phyloP scores from a whole-genome alignment of 2,113 vertebrate genomes.

The Pelodiscus sinensis region DNA sequence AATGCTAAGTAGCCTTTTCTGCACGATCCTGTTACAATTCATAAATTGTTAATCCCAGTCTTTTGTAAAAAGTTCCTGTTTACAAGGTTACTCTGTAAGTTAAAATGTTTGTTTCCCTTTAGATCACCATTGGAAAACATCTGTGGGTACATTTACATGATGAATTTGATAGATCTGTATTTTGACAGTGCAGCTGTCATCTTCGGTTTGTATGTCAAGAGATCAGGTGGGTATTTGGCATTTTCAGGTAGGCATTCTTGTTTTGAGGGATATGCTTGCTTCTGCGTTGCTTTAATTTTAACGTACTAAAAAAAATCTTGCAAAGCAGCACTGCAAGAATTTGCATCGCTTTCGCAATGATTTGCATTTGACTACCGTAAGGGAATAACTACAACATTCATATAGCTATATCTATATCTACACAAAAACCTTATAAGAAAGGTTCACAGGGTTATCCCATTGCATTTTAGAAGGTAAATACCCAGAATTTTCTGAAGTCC shows the following conservation, averaged over 20 bases:
- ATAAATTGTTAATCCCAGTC: slow-evolving; percentile 88
- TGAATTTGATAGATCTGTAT: slow-evolving; percentile 68
- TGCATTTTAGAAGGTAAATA: not conserved
- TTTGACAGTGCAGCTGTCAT: slow-evolving; percentile 78
- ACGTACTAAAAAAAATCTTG: slow-evolving; percentile 37
- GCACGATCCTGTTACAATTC: slow-evolving; percentile 80
- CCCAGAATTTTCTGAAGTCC: not conserved
- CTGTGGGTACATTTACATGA: slow-evolving; percentile 63
- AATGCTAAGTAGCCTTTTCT: slow-evolving; percentile 80
- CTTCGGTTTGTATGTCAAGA: slow-evolving; percentile 57
- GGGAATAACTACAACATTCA: not conserved
- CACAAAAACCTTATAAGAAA: not conserved
- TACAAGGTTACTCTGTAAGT: slow-evolving; percentile 88
- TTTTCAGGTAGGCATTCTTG: slow-evolving; percentile 66
- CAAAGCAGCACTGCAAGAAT: slow-evolving; percentile 38
- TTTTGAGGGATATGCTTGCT: slow-evolving; percentile 36
- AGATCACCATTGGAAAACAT: slow-evolving; percentile 45
- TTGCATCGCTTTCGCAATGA: not conserved
- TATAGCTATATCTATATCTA: too few species aligned
- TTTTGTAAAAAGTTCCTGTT: slow-evolving; percentile 89
- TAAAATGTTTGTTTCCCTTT: slow-evolving; percentile 84
- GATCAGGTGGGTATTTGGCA: slow-evolving; percentile 60
- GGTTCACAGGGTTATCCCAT: not conserved
- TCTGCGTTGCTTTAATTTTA: slow-evolving; percentile 44
- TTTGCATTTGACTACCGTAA: not conserved